Conservation (phyloP, 2,888 invertebrate genomes). For the Patella pellucida region DNA sequence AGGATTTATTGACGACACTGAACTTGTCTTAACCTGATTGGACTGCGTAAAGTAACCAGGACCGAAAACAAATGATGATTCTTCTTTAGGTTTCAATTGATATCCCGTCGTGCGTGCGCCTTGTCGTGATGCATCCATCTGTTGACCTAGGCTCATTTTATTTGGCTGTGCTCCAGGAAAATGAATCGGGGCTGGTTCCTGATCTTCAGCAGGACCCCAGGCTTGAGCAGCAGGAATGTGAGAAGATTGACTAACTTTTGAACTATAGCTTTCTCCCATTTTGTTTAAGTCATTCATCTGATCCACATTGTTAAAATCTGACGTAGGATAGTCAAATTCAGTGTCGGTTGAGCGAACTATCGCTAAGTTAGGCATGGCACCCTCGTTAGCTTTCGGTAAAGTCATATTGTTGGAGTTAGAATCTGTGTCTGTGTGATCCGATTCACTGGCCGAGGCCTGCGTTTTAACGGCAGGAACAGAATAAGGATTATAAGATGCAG, state of each 20-base stretch:
- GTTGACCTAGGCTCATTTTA: not conserved
- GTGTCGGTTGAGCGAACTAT: constrained; percentile 56
- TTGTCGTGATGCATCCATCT: not conserved
- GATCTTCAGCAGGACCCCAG: not conserved
- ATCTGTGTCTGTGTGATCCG: constrained; percentile 60
- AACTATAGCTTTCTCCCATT: constrained; percentile 37
- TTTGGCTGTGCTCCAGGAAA: not conserved
- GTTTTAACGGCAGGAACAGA: constrained; percentile 15
- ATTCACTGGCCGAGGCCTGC: constrained; percentile 41
- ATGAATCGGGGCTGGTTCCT: not conserved
- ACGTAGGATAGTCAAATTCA: constrained; percentile 61
- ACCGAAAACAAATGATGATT: not conserved
- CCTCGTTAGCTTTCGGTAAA: constrained; percentile 34
- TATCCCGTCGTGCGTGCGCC: not conserved
- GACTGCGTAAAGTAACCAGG: not conserved
- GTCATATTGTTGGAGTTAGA: constrained; percentile 57
- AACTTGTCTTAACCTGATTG: not conserved
- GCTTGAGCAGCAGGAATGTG: constrained; percentile 35
- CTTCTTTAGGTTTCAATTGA: not conserved
- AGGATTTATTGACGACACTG: not conserved
- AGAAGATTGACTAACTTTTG: constrained; percentile 29
- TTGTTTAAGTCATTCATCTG: constrained; percentile 60
- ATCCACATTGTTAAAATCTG: constrained; percentile 60
- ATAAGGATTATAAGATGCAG: constrained; percentile 17
- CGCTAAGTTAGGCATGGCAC: constrained; percentile 40